Evolutionary conservation across 2,888 invertebrate genomes (phyloP).

Genomic region (Branchipolynoe longqiensis): DNA sequence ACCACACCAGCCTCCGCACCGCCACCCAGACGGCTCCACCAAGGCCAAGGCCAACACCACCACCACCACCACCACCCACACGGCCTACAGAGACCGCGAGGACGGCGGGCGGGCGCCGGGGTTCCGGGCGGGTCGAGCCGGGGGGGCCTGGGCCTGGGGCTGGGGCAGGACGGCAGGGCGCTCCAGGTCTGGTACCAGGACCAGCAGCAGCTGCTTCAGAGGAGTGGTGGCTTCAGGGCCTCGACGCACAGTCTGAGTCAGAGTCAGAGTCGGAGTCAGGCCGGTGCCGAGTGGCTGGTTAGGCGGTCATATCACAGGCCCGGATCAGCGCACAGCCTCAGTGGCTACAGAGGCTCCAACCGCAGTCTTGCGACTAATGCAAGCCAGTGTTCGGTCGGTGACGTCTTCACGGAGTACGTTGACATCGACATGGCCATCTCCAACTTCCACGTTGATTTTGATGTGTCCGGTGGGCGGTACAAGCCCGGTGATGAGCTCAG

Average conservation of each 20-base stretch:
- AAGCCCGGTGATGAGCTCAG: slow-evolving; percentile 75
- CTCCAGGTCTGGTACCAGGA: no score
- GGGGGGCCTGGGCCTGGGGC: no score
- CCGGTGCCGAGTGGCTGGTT: background rate
- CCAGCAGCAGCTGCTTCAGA: no score
- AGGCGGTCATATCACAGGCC: background rate
- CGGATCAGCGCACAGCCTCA: background rate
- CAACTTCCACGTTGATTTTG: slow-evolving; percentile 75
- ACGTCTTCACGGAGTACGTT: background rate
- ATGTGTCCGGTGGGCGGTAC: slow-evolving; percentile 70
- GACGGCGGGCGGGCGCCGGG: no score
- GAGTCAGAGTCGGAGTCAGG: background rate
- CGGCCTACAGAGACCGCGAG: no score
- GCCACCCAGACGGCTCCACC: no score
- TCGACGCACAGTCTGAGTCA: background rate
- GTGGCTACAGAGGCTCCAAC: background rate
- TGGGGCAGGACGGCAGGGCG: no score
- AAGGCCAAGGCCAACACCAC: no score
- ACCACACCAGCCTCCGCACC: no score
- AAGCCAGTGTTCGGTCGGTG: background rate
- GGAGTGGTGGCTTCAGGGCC: no score
- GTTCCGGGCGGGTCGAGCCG: no score
- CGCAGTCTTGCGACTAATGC: background rate
- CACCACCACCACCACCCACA: no score
- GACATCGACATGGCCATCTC: slow-evolving; percentile 67